These are phyloP conservation scores for Jaculus jaculus DNA, from an alignment of 2,113 vertebrate species.

Conservation along the genomic window DNA sequence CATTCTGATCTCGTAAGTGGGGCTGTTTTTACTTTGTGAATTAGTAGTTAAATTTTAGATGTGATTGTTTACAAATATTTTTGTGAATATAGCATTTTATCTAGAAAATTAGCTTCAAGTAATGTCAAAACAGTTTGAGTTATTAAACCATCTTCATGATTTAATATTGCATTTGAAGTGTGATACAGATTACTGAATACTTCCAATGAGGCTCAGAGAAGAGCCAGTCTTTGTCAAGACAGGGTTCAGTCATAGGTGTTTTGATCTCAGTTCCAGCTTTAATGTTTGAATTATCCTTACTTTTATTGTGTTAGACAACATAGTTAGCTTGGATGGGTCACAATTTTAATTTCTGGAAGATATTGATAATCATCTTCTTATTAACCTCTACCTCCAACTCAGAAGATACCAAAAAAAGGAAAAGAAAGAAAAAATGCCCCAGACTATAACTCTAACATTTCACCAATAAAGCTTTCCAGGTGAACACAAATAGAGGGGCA, in stretches of 20 bases:
- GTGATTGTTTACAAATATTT: not conserved
- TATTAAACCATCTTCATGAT: not conserved
- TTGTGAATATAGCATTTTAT: not conserved
- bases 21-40: not conserved
- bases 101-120: constrained; percentile 11
- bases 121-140: constrained; percentile 9
- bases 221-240: not conserved
- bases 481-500: not conserved
- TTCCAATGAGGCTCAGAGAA: not conserved
- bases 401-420: not conserved
- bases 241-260: not conserved
- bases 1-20: not conserved
- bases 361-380: constrained; percentile 34
- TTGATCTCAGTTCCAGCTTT: not conserved
- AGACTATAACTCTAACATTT: not conserved
- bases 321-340: not conserved
- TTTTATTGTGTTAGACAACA: not conserved
- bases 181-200: not conserved
- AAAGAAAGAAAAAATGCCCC: not conserved
- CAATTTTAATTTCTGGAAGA: constrained; percentile 31
- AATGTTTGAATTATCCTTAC: not conserved
- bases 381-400: constrained; percentile 20
- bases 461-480: not conserved
- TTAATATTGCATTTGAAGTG: not conserved
- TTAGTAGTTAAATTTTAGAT: not conserved